Base-by-base conservation (phyloP, 2,888 invertebrate species). In the Caenorhabditis sulstoni region DNA sequence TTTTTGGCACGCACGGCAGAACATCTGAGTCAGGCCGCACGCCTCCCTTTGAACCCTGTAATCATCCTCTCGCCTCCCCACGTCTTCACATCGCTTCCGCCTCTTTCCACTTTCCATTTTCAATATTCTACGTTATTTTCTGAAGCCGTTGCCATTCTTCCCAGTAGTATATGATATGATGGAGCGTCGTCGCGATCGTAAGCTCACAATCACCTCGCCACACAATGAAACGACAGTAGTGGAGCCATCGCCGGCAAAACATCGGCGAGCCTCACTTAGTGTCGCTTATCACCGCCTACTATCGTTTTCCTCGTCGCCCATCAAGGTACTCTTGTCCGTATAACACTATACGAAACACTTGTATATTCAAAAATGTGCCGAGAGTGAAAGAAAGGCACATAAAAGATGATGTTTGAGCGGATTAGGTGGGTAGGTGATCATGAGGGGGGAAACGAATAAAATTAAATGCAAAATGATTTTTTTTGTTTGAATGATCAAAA, bases 211-310 rank as follows among this genome's bases (percentile, higher is more conserved):
- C 73, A 64, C 73, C 41, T 49, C 73, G 49, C 73, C 73, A 14
- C 16, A 37, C 58, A 57, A 73, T 41, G 64, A 64, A 49, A 41
- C 58, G 22, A 73, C 44, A 58, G 35, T 64, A 22, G 73, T 73
- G 73, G 73, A 64, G 58, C 73, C 73, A 64, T 58, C 64, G 18
- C 20, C 52, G 39, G 64, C 47, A 41, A 73, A 73, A 47, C 64
- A 62, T 50, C 61, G 77, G 41, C 70, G 77, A 41, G 77, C 77
- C 49, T 77, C 77, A 29, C 70, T 77, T 44, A 77, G 77, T 47
- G 70, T 77, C 55, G 77, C 70, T 65, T 77, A 77, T 77, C 77
- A 77, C 55, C 77, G 77, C 20, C 37, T 77, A 7, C 58, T 77
- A 35, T 77, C 77, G 23, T 70, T 77, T 59, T 77, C 77, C 16